Conservation (phyloP, 2,797 vertebrate species). For the Taeniopygia guttata region DNA sequence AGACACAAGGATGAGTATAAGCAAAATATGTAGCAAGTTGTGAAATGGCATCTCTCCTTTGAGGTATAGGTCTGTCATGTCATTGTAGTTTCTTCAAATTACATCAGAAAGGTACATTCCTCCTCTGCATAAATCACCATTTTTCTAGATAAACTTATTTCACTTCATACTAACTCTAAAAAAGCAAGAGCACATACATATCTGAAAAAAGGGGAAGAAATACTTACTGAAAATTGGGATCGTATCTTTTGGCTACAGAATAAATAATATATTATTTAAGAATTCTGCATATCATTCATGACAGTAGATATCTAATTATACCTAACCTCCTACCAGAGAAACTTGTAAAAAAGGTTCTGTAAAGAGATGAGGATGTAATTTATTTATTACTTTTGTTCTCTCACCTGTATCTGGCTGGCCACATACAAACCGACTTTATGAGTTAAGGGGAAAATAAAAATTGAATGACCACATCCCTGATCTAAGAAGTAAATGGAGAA, state of each 20-base stretch:
- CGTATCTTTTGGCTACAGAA: neutral
- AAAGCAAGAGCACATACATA: neutral
- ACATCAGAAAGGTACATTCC: neutral
- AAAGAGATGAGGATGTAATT: neutral
- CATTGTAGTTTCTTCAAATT: neutral
- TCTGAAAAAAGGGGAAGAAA: neutral
- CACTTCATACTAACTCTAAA: neutral
- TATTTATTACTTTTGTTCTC: neutral
- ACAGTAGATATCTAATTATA: neutral
- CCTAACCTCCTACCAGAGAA: neutral
- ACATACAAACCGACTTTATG: fast-evolving
- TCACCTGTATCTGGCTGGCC: neutral
- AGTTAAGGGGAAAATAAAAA: neutral
- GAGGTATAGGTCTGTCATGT: neutral
- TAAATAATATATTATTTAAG: neutral
- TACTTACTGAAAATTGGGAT: neutral
- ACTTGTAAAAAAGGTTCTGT: neutral
- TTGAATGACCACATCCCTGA: neutral
- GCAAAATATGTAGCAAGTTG: neutral
- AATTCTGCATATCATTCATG: neutral
- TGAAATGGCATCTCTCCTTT: neutral
- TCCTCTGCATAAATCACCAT: neutral
- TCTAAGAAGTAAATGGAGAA: neutral
- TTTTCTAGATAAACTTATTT: neutral
- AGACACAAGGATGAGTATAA: neutral